phyloP scores from a whole-genome alignment of 1,140 invertebrate species.

The Zelostemma sp. region DNA sequence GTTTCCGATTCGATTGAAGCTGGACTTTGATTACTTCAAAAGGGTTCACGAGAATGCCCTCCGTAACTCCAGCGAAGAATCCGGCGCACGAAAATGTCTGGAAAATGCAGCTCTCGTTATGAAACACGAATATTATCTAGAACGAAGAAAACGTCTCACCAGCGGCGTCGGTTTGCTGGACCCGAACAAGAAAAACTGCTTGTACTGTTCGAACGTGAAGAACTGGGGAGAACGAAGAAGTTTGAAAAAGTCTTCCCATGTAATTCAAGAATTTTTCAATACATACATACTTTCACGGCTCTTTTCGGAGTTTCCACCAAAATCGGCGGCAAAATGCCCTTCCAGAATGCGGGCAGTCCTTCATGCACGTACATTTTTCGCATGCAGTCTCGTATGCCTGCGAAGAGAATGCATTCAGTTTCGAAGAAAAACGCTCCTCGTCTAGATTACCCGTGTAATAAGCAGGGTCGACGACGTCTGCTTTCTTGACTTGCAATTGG shows the following conservation, averaged over 20 bases:
- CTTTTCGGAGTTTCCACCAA: conserved; percentile 95
- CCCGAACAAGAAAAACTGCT: conserved; percentile 85
- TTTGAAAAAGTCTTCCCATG: neutral
- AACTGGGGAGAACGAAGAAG: conserved; percentile 74
- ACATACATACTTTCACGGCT: conserved; percentile 81
- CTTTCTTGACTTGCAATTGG: conserved; percentile 78
- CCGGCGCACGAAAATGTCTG: conserved; percentile 90
- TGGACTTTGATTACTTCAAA: conserved; percentile 96
- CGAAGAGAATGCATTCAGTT: conserved; percentile 23
- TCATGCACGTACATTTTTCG: conserved; percentile 89
- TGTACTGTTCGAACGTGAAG: conserved; percentile 94
- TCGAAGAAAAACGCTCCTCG: too few relatives aligned
- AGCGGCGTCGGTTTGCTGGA: conserved; percentile 78
- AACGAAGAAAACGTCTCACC: conserved; percentile 67
- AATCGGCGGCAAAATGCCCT: conserved; percentile 92
- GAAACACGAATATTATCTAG: conserved; percentile 5
- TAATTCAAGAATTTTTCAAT: conserved; percentile 6
- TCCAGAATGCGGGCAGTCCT: conserved; percentile 87
- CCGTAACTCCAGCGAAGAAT: conserved; percentile 86
- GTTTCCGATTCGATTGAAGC: conserved; percentile 78
- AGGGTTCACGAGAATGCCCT: conserved; percentile 91
- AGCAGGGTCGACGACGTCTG: conserved; percentile 62
- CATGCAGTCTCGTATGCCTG: conserved; percentile 88
- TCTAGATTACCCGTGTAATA: conserved; percentile 70
- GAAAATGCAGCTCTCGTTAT: conserved; percentile 44